Percentiles rank a stretch among this genome's conserved stretches.
Evolutionary conservation across 2,888 invertebrate genomes (phyloP).

Genomic region (Platerodrilus igneus): DNA sequence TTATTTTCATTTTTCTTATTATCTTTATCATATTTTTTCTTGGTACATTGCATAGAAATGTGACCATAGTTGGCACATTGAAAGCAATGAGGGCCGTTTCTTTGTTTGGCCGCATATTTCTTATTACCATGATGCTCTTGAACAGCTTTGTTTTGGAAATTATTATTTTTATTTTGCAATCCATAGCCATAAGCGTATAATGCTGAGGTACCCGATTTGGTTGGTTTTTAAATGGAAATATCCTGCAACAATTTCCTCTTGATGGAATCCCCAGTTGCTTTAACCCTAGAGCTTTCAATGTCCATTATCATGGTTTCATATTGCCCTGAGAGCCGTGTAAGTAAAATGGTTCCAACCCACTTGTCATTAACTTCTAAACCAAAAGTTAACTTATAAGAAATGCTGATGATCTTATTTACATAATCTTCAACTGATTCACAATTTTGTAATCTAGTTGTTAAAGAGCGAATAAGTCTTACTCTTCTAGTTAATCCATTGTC

Average conservation of each 20-base stretch:
- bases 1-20: too few relatives aligned
- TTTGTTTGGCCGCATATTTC: too few relatives aligned
- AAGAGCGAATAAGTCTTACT: slow-evolving; percentile 28
- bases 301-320: slow-evolving; percentile 34
- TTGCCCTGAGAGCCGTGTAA: slow-evolving; percentile 32
- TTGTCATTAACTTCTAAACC: slow-evolving; percentile 29
- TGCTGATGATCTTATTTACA: slow-evolving; percentile 29
- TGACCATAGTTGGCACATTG: too few relatives aligned
- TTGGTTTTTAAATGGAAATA: too few relatives aligned
- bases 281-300: slow-evolving; percentile 28
- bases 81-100: too few relatives aligned
- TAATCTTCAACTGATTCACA: slow-evolving; percentile 31
- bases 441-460: slow-evolving; percentile 28
- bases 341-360: slow-evolving; percentile 32
- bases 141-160: too few relatives aligned
- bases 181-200: too few relatives aligned
- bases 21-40: too few relatives aligned
- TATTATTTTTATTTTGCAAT: too few relatives aligned
- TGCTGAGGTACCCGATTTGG: too few relatives aligned
- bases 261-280: slow-evolving; percentile 29
- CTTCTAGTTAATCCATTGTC: slow-evolving; percentile 32
- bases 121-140: too few relatives aligned
- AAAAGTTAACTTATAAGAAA: slow-evolving; percentile 29
- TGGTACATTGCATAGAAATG: too few relatives aligned
- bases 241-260: slow-evolving; percentile 33